These are phyloP conservation scores for Scotopteryx bipunctaria DNA, from an alignment of 2,888 invertebrate genomes.

Conservation along the genomic window DNA sequence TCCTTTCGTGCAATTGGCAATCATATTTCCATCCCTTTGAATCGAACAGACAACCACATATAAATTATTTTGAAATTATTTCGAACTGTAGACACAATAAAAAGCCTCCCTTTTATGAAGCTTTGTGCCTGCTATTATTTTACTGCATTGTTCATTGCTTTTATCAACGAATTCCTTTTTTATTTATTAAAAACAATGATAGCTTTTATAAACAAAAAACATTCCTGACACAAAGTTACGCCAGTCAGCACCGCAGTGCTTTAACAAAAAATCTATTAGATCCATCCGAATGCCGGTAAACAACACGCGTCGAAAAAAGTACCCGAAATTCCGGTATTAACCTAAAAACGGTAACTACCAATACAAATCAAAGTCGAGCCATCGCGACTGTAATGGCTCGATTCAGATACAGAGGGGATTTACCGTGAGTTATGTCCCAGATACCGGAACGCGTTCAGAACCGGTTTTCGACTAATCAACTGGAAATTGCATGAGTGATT, in stretches of 20 bases:
- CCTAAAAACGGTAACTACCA: constrained; percentile 42
- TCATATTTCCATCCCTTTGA: too few species aligned
- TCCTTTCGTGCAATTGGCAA: too few species aligned
- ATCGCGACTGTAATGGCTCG: constrained; percentile 36
- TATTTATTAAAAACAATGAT: too few species aligned
- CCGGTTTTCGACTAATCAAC: constrained; percentile 29
- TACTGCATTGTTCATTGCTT: too few species aligned
- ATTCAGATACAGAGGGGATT: constrained; percentile 37
- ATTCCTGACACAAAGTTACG: neutral
- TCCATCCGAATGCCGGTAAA: constrained; percentile 27
- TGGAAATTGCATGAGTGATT: constrained; percentile 16
- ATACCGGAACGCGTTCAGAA: constrained; percentile 26
- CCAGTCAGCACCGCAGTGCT: constrained; percentile 4
- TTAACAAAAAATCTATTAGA: constrained; percentile 10
- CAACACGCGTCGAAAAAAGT: constrained; percentile 31
- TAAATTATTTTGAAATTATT: too few species aligned
- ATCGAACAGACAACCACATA: too few species aligned
- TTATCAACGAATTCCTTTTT: too few species aligned
- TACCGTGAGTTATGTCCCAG: constrained; percentile 32
- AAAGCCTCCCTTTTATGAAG: too few species aligned
- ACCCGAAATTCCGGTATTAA: constrained; percentile 35
- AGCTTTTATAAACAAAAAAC: too few species aligned
- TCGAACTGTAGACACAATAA: too few species aligned
- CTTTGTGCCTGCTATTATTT: too few species aligned
- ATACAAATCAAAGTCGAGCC: constrained; percentile 43